Evolutionary conservation across 35 echinoderm and acorn worm species (phyloP), one percentile per base, ranked within the genome.

Genomic region (Lytechinus variegatus): DNA sequence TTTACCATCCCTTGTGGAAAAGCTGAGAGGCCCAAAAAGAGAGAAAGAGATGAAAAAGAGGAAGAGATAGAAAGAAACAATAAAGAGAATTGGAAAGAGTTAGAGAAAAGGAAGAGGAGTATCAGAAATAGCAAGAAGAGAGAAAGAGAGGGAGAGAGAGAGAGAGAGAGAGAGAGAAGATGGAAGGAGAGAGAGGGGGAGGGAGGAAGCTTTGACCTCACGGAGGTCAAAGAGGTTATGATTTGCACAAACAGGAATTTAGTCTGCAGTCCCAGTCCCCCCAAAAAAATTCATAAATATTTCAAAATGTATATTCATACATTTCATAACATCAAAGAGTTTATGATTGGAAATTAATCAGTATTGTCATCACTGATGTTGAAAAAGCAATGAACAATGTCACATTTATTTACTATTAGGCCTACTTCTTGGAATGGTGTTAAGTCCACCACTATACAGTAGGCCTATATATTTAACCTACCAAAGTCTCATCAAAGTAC

Each of bases 161-260:
- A 66, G 60, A 66, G 9, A 66, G 60, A 66, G 60, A 19, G 60
- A 66, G 60, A 66, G 11, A 66, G 60, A 66, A 19, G 60, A 19
- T 4, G 11, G 60, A 66, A 16, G 11, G 60, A 66, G 4, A 71
- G 61, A 71, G 16, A 19, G 16, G 14, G 14, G 61, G 61, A 71
- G 87, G 14, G 87, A 89, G 87, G 87, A 89, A 89, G 87, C 87
- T 89, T 33, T 89, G 87, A 89, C 87, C 87, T 29, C 28, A 28
- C 3, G 51, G 87, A 89, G 87, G 87, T 89, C 52, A 53, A 8
- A 4, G 87, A 89, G 87, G 87, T 89, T 53, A 89, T 1, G 61
- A 71, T 71, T 71, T 21, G 61, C 61, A 71, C 61, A 21, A 71
- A 71, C 61, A 71, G 61, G 61, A 19, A 19, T 4, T 16, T 71